Evolutionary conservation across 2,113 vertebrate genomes (phyloP), one percentile per base, ranked within the genome.

Genomic region (Isurus oxyrinchus): DNA sequence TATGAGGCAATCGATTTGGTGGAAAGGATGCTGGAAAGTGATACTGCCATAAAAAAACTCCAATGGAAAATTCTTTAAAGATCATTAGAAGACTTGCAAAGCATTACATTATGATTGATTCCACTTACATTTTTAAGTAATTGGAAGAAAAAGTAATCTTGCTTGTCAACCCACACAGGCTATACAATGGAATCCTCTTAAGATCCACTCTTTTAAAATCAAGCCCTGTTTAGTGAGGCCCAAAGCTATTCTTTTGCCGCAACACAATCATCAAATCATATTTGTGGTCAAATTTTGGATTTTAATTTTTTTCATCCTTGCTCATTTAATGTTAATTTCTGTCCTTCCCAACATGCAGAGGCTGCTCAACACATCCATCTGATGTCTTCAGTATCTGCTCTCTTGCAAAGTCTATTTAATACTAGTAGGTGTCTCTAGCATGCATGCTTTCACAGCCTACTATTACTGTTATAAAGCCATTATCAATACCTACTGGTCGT

Each of bases 11-110:
- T 27, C 93, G 8, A 66, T 94, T 63, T 66, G n/a, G 63, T 23
- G 61, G 6, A 44, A 94, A 94, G 63, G 63, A 95, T 67, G 40
- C 93, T 25, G 40, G 93, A 94, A 94, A 67, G 63, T 94, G n/a
- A 49, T 95, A 67, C 61, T 44, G n/a, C 31, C 61, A 94, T 40
- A n/a, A 94, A n/a, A n/a, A 63, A 40, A 66, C 19, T 94, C n/a
- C 67, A 91, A 61, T 91, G 88, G 55, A 91, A 91, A 91, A 35
- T 35, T 91, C 55, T 59, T 91, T 35, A 59, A 59, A 57, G 4
- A 59, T 76, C 27, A 35, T 25, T 53, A 49, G 5, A 86, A 87
- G 49, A 53, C 44, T 53, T 87, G 55, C 55, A 91, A 91, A 35
- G 27, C 53, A 59, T 91, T 61, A n/a, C 55, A n/a, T 91, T 59